Base-by-base conservation (phyloP, 2,797 vertebrate genomes). In the Platyrinchus mystaceus region DNA sequence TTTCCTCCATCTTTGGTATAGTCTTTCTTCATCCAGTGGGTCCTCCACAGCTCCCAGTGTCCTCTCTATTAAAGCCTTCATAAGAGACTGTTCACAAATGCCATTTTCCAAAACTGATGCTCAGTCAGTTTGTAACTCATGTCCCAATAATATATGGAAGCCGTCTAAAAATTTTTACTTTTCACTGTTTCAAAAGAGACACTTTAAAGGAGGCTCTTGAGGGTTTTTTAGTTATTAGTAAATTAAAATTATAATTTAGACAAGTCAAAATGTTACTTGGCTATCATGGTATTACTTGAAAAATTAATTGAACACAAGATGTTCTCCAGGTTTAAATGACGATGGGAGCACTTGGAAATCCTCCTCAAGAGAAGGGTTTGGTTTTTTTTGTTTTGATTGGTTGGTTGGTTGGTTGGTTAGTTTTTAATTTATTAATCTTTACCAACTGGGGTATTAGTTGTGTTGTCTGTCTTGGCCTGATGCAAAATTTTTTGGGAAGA, bases 371-470 rank as follows among this genome's bases (percentile, higher is more conserved):
- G 22, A 55, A 68, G 4, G 1, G 3, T 2, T 28, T 20, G 9
- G 2, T 1, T 16, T 0, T 63, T 55, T 36, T 81, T 55, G 5
- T 18, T 36, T 75, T 30, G 9, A 0, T 41, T 34, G 10, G 1
- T 47, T 60, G 8, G 2, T 27, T 9, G 34, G 6, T 46, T n/a
- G 68, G 14, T 26, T 49, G 24, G 14, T n/a, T n/a, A n/a, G n/a
- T 5, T 3, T 32, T 44, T 47, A 47, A 64, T 71, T 49, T 34
- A 16, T 58, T 86, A 41, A 14, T 68, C 12, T 87, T 52, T 56
- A 7, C 4, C 16, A 64, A 6, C 36, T 74, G 27, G 12, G 3
- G 37, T 77, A 44, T 44, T 53, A 56, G 5, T 76, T 2, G 1
- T n/a, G 5, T 39, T 55, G 10, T 50, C 18, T 59, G 16, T 59